phyloP scores from a whole-genome alignment of 1,140 invertebrate species.

The Atta texana region DNA sequence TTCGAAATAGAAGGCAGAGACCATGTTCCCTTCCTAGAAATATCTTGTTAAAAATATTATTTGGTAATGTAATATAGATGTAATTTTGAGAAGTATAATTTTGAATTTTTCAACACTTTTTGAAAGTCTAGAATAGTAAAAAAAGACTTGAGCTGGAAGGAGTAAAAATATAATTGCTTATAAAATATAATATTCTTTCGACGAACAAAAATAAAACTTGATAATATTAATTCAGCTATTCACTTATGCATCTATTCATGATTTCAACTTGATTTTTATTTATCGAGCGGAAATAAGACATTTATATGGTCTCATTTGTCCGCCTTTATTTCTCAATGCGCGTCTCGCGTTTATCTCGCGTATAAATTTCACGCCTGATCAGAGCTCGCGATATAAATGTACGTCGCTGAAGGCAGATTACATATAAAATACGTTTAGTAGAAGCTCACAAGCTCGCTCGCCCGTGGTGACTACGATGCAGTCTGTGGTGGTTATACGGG shows the following conservation, averaged over 20 bases:
- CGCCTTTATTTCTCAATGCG: conserved; percentile 8
- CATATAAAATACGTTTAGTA: conserved; percentile 64
- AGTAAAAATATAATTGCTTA: too few relatives aligned
- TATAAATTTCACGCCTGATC: conserved; percentile 69
- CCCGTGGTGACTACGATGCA: conserved; percentile 23
- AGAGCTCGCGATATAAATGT: conserved; percentile 62
- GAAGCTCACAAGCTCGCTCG: conserved; percentile 47
- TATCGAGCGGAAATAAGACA: conserved; percentile 28
- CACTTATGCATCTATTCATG: neutral
- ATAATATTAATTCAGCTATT: neutral
- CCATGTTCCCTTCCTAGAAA: too few relatives aligned
- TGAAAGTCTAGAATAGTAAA: too few relatives aligned
- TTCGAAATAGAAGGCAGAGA: too few relatives aligned
- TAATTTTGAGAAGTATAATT: too few relatives aligned
- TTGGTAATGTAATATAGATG: too few relatives aligned
- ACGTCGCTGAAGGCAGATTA: conserved; percentile 60
- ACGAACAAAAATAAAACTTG: neutral
- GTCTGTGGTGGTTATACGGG: conserved; percentile 48
- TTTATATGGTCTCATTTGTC: conserved; percentile 28
- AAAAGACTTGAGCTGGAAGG: too few relatives aligned
- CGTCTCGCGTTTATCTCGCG: conserved; percentile 45
- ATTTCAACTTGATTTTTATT: conserved; percentile 41
- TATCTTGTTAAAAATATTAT: too few relatives aligned
- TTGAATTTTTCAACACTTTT: too few relatives aligned
- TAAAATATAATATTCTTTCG: too few relatives aligned